These are phyloP conservation scores for Luidia sarsii DNA, from an alignment of 53 echinoderm and acorn worm species.

Conservation along the genomic window DNA sequence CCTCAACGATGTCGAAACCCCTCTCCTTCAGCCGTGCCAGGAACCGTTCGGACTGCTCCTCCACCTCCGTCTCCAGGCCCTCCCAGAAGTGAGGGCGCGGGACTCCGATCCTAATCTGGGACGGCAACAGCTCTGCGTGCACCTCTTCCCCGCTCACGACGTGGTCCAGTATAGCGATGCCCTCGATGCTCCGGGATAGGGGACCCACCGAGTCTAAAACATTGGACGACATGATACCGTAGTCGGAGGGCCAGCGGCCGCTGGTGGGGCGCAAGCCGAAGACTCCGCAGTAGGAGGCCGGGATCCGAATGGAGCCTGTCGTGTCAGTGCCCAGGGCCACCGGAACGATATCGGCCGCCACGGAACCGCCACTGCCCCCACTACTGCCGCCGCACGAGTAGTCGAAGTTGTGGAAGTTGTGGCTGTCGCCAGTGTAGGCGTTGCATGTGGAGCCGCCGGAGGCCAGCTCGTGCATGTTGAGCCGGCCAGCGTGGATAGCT, in stretches of 20 bases:
- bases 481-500: conserved; percentile 36
- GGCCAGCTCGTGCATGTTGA: conserved; percentile 41
- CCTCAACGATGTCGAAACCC: conserved; percentile 14
- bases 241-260: conserved; percentile 45
- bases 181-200: conserved; percentile 9
- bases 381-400: conserved; percentile 41
- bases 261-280: conserved; percentile 38
- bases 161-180: conserved; percentile 25
- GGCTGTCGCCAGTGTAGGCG: conserved; percentile 1
- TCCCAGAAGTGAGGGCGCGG: conserved; percentile 42
- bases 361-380: conserved; percentile 35
- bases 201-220: conserved; percentile 30
- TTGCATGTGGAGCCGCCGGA: conserved; percentile 9
- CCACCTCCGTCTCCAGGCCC: neutral
- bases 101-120: conserved; percentile 18
- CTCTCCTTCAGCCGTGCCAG: neutral
- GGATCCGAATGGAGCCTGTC: conserved; percentile 13
- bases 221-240: conserved; percentile 17
- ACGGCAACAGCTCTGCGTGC: neutral
- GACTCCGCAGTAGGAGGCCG: conserved; percentile 29
- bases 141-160: conserved; percentile 23
- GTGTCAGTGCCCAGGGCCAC: conserved; percentile 37
- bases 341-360: conserved; percentile 36
- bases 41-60: conserved; percentile 23
- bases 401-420: conserved; percentile 42